A percentile compares a stretch with the other conserved stretches of the same genome.
phyloP scores from a whole-genome alignment of 2,797 vertebrate species.

The Knipowitschia caucasica region DNA sequence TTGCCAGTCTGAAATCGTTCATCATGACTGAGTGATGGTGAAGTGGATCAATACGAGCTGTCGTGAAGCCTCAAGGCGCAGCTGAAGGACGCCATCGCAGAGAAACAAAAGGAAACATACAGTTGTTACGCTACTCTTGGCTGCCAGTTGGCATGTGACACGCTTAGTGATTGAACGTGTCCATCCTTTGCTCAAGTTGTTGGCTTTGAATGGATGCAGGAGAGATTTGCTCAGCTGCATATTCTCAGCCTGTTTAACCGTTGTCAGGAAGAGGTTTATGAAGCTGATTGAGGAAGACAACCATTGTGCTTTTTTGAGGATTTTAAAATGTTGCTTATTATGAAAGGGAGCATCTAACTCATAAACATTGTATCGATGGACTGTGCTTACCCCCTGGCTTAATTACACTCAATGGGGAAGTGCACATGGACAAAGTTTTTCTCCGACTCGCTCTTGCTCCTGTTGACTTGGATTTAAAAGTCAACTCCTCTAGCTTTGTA shows the following conservation, averaged over 20 bases:
- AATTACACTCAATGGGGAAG: too few relatives aligned
- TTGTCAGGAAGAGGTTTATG: neutral
- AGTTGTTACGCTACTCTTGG: slow-evolving; percentile 52
- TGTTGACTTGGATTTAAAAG: too few relatives aligned
- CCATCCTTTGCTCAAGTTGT: slow-evolving; percentile 36
- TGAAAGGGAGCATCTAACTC: too few relatives aligned
- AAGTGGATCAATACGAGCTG: slow-evolving; percentile 70
- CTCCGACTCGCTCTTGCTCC: too few relatives aligned
- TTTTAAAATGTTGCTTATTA: too few relatives aligned
- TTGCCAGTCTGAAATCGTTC: slow-evolving; percentile 65
- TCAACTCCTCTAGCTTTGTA: too few relatives aligned
- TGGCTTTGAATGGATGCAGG: slow-evolving; percentile 47
- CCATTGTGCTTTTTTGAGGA: too few relatives aligned
- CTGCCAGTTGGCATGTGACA: slow-evolving; percentile 60
- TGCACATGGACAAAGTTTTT: too few relatives aligned
- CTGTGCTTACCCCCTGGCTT: too few relatives aligned
- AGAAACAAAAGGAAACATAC: slow-evolving; percentile 67
- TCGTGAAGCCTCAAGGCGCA: slow-evolving; percentile 51
- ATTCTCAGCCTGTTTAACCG: slow-evolving; percentile 31
- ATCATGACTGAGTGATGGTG: slow-evolving; percentile 67
- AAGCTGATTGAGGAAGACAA: neutral
- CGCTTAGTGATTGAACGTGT: slow-evolving; percentile 59
- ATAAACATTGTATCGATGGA: too few relatives aligned
- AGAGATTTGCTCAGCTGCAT: slow-evolving; percentile 40
- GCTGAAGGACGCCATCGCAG: slow-evolving; percentile 50